Base-by-base conservation (phyloP, 2,888 invertebrate genomes). In the Pheosia tremula region DNA sequence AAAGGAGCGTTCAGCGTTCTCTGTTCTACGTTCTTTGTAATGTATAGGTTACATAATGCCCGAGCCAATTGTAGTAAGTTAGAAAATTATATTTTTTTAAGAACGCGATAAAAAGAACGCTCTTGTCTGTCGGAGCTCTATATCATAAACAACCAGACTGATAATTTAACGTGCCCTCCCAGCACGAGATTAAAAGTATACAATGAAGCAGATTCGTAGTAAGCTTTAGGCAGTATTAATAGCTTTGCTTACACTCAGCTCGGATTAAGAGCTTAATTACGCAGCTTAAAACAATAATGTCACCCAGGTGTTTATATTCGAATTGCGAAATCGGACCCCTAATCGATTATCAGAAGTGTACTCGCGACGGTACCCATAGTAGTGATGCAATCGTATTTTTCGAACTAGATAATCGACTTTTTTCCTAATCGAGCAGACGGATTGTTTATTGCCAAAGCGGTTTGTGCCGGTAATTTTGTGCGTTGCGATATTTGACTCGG, bases 401-500 rank as follows among this genome's bases (percentile, higher is more conserved):
- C 38, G 65, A 74, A 68, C 64, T 61, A 60, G 66, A 68, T 72
- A 72, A 71, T 70, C 68, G 66, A 71, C 76, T 81, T 78, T 80
- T 78, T 75, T 70, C 72, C 71, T 78, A 77, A 75, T 75, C 78
- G 70, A 65, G 81, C 75, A 75, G 77, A 82, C 77, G 78, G 76
- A 85, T 83, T 81, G 84, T 85, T 83, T 85, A 85, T 85, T 84
- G 80, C 82, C 74, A 79, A 80, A 85, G 79, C 76, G 75, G 78
- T 79, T 80, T 75, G 72, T 81, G 85, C 85, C 82, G 80, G 85
- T 85, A 82, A 83, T 83, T 37, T 85, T 80, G 81, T 78, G 67
- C 73, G 79, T 87, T 85, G 85, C 85, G 82, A 86, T 85, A 88
- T 87, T 85, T 81, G 83, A 82, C 78, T 81, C 71, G 77, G 80